phyloP scores from a whole-genome alignment of 2,797 vertebrate genomes.

The Tapirus indicus region DNA sequence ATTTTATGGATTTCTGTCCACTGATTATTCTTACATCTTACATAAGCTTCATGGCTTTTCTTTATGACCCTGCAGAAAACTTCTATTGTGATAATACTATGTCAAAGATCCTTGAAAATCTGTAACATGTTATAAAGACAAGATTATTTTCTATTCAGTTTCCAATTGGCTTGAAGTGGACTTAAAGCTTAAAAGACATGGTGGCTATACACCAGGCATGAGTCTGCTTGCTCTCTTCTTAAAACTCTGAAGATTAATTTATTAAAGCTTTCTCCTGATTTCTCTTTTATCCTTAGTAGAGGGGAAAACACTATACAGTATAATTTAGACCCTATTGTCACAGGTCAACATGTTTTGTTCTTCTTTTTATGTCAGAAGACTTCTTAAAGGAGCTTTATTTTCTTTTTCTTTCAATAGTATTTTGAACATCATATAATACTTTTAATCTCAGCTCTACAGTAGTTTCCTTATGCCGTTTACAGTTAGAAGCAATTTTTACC shows the following conservation, averaged over 20 bases:
- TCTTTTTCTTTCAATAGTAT: neutral
- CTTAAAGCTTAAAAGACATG: slow-evolving; percentile 39
- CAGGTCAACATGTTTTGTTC: neutral
- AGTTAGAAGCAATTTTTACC: neutral
- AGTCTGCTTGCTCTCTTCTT: neutral
- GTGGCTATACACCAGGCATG: neutral
- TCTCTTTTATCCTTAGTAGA: slow-evolving; percentile 29
- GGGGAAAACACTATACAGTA: too few species aligned
- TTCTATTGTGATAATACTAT: slow-evolving; percentile 30
- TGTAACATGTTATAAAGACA: slow-evolving; percentile 19
- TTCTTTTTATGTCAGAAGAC: slow-evolving; percentile 25
- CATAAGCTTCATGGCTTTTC: neutral
- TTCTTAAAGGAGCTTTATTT: slow-evolving; percentile 18
- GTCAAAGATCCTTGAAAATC: slow-evolving; percentile 45
- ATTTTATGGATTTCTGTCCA: slow-evolving; percentile 23
- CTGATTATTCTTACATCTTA: neutral
- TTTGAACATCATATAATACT: neutral
- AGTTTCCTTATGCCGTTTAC: neutral
- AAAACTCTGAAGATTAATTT: neutral
- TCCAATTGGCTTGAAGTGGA: neutral
- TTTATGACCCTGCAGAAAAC: slow-evolving; percentile 28
- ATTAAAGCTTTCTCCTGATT: neutral
- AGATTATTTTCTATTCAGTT: slow-evolving; percentile 48
- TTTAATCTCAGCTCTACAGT: neutral
- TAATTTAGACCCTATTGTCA: neutral